These are phyloP conservation scores for Siniperca chuatsi DNA, from an alignment of 2,113 vertebrate species.

Conservation along the genomic window DNA sequence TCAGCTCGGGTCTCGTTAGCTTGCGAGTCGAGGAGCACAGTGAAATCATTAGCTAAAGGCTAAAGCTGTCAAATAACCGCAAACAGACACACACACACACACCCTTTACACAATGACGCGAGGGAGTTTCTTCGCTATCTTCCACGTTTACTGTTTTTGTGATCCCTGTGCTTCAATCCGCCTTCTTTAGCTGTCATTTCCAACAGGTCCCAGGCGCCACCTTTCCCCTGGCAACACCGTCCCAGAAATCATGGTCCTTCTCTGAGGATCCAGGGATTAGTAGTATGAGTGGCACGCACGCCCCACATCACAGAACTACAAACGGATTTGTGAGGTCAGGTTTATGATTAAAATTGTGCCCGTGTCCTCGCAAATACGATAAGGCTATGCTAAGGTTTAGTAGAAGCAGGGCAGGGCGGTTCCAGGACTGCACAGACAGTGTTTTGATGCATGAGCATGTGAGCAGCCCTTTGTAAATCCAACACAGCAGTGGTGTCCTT, in stretches of 20 bases:
- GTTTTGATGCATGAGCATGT: constrained; percentile 10
- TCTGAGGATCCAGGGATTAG: constrained; percentile 81
- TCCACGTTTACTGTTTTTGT: constrained; percentile 52
- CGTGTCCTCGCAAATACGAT: constrained; percentile 18
- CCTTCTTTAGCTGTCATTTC: constrained; percentile 83
- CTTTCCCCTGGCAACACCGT: constrained; percentile 78
- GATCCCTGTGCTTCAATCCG: constrained; percentile 71
- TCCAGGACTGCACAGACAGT: constrained; percentile 7
- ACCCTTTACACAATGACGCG: constrained; percentile 66
- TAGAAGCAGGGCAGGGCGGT: not conserved
- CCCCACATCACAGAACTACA: constrained; percentile 49
- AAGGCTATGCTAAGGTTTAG: not conserved
- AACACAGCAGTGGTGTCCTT: not conserved
- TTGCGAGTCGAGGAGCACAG: constrained; percentile 37
- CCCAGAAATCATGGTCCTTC: constrained; percentile 78
- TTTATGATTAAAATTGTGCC: constrained; percentile 51
- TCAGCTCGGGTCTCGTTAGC: constrained; percentile 50
- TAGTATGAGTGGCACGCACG: constrained; percentile 52
- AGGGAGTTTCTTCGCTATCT: constrained; percentile 72
- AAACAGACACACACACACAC: constrained; percentile 49
- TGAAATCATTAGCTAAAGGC: constrained; percentile 54
- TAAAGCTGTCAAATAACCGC: constrained; percentile 45
- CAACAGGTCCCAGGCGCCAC: constrained; percentile 83
- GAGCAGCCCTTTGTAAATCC: not conserved
- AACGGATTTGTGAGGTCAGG: constrained; percentile 59